phyloP scores from a whole-genome alignment of 2,113 vertebrate genomes.

The Melanerpes aurifrons region DNA sequence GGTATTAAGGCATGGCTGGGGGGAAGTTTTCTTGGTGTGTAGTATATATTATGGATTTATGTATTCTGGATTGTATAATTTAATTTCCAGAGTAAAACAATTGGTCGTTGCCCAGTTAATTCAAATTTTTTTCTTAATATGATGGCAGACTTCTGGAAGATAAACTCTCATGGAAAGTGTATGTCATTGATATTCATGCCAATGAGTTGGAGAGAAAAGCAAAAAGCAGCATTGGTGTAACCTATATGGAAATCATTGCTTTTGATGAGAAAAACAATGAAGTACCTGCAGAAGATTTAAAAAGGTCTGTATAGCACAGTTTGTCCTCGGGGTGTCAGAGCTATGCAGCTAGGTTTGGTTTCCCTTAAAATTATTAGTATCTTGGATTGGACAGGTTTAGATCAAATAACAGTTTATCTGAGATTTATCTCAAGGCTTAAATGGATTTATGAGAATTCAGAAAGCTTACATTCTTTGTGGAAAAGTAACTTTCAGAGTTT shows the following conservation, averaged over 20 bases:
- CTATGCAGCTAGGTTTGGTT: not conserved
- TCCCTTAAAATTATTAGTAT: not conserved
- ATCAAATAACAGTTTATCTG: not conserved
- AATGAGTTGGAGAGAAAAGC: not conserved
- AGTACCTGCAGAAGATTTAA: slow-evolving; percentile 52
- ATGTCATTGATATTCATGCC: slow-evolving; percentile 46
- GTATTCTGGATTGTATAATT: not conserved
- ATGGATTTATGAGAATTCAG: not conserved
- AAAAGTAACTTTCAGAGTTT: not conserved
- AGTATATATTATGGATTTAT: no score
- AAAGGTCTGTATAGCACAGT: slow-evolving; percentile 61
- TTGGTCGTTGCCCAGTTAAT: not conserved
- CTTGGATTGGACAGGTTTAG: not conserved
- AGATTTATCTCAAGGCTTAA: not conserved
- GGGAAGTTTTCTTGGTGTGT: no score
- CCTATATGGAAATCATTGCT: slow-evolving; percentile 58
- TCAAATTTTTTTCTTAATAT: not conserved
- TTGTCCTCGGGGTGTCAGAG: not conserved
- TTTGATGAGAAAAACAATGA: not conserved
- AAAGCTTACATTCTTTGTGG: not conserved
- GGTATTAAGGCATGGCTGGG: no score
- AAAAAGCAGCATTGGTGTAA: not conserved
- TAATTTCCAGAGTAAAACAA: not conserved
- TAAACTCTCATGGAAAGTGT: slow-evolving; percentile 65
- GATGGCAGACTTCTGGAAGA: slow-evolving; percentile 70